These are phyloP conservation scores for Octodon degus DNA, from an alignment of 2,113 vertebrate species.

Conservation along the genomic window DNA sequence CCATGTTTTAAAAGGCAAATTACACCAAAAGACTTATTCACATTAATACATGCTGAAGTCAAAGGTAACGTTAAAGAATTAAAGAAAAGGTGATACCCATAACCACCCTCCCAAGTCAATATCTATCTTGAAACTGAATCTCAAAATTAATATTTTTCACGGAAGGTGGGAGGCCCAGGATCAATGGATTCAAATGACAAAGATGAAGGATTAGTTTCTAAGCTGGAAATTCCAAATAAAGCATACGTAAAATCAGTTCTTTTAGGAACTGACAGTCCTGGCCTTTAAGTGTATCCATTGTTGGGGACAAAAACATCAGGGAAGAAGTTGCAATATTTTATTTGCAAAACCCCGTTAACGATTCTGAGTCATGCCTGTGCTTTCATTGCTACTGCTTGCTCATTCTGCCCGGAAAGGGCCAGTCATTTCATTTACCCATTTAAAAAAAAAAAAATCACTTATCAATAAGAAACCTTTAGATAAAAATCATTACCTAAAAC, in stretches of 20 bases:
- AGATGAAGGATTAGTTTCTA: constrained; percentile 9
- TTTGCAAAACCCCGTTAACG: constrained; percentile 61
- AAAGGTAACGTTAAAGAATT: constrained; percentile 58
- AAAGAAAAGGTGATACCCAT: constrained; percentile 20
- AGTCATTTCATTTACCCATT: constrained; percentile 68
- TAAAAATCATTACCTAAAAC: constrained; percentile 49
- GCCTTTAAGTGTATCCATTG: constrained; percentile 1
- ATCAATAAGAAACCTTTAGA: background rate
- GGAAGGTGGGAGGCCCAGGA: constrained; percentile 50
- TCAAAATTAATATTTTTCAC: constrained; percentile 62
- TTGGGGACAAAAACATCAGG: background rate
- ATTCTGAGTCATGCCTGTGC: constrained; percentile 76
- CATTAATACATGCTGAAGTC: background rate
- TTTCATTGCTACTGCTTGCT: constrained; percentile 48
- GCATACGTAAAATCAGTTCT: constrained; percentile 21
- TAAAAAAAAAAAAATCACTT: constrained; percentile 44
- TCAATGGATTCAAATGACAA: constrained; percentile 45
- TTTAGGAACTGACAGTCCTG: background rate
- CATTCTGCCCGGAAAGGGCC: constrained; percentile 63
- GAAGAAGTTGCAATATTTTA: constrained; percentile 65
- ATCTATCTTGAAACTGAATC: constrained; percentile 2
- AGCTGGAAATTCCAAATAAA: background rate
- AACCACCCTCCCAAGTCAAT: background rate
- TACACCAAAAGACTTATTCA: constrained; percentile 41
- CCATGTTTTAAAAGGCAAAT: constrained; percentile 70